A percentile compares a stretch with the other conserved stretches of the same genome.
Conservation (phyloP, 2,888 invertebrate species). For the Metallyticus violacea region DNA sequence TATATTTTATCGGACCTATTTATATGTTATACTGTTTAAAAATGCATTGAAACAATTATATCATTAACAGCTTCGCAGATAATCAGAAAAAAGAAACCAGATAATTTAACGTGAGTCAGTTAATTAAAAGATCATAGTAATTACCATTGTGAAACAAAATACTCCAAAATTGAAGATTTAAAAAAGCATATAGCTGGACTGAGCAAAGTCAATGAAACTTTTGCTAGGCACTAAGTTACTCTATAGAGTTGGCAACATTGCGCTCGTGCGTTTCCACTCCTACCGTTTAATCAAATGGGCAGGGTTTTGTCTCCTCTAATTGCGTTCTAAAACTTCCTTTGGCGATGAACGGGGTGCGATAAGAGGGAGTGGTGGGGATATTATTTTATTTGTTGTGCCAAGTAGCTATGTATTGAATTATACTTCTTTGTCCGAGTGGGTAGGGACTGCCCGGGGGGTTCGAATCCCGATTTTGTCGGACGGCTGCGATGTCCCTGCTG, state of each 20-base stretch:
- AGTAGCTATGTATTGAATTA: neutral
- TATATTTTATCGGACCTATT: too few species aligned
- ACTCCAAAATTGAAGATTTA: too few species aligned
- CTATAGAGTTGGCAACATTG: neutral
- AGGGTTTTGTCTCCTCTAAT: neutral
- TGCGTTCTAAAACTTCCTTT: neutral
- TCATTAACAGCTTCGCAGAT: too few species aligned
- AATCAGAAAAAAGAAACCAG: too few species aligned
- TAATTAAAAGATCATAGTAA: too few species aligned
- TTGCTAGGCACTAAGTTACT: too few species aligned
- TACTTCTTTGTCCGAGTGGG: neutral
- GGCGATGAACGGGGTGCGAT: neutral
- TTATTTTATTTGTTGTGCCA: neutral
- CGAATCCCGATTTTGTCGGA: neutral
- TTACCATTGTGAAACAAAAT: too few species aligned
- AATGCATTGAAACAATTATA: too few species aligned
- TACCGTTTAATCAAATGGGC: neutral
- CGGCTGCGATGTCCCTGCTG: neutral
- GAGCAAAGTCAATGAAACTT: too few species aligned
- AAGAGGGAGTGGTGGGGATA: neutral
- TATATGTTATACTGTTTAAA: too few species aligned
- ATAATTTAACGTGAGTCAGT: too few species aligned
- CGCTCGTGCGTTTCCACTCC: constrained; percentile 4
- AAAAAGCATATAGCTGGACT: too few species aligned
- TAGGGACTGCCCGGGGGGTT: neutral